These are phyloP conservation scores for Escarpia spicata DNA, from an alignment of 2,888 invertebrate genomes.

Conservation along the genomic window DNA sequence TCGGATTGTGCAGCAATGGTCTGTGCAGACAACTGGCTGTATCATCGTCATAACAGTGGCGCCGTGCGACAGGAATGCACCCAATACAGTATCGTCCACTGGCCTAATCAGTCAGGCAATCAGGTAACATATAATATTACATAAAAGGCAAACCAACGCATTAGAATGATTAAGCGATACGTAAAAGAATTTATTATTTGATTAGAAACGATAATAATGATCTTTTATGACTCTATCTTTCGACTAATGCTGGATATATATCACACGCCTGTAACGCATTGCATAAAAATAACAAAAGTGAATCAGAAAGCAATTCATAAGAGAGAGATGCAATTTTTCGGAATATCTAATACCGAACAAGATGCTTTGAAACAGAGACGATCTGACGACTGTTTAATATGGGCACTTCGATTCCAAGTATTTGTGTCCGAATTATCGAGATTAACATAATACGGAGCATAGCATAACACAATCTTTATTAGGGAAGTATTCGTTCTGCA, in stretches of 20 bases:
- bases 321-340: too few relatives aligned
- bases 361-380: too few relatives aligned
- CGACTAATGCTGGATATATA: background rate
- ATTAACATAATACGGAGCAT: too few relatives aligned
- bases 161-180: background rate
- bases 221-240: background rate
- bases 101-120: background rate
- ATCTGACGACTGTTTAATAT: too few relatives aligned
- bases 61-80: background rate
- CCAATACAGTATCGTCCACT: too few relatives aligned
- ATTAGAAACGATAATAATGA: slow-evolving; percentile 18
- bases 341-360: too few relatives aligned
- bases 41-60: background rate
- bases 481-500: too few relatives aligned
- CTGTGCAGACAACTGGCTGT: background rate
- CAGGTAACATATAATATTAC: background rate
- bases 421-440: too few relatives aligned
- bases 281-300: too few relatives aligned
- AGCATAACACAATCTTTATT: too few relatives aligned
- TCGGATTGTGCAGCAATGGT: background rate
- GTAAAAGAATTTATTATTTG: background rate
- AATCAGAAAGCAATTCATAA: too few relatives aligned
- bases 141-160: background rate
- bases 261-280: background rate
- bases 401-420: too few relatives aligned